Base-by-base conservation (phyloP, 2,888 invertebrate genomes). In the Hirtodrosophila histrioides region DNA sequence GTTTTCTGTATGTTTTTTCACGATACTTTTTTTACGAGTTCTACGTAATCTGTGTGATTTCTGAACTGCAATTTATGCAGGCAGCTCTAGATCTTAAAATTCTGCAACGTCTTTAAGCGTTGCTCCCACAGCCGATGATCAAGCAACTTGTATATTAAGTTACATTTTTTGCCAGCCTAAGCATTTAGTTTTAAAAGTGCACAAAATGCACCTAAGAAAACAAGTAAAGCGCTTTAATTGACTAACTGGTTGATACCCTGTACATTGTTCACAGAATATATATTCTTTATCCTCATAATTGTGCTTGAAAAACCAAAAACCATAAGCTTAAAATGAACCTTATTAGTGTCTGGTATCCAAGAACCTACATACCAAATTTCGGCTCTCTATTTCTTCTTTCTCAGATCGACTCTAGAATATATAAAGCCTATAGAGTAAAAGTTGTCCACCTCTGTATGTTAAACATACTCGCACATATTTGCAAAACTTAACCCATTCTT, bases 31-130 rank as follows among this genome's bases (percentile, higher is more conserved):
- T 31, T 58, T 71, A 60, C 55, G 61, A 58, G 35, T 74, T 72
- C 77, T 12, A 56, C 46, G 55, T 73, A 74, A 77, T 72, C 67
- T 58, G 58, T 56, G 65, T 65, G 72, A 75, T 73, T 73, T 60
- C 58, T 49, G 61, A 41, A 49, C 41, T 78, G 75, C 86, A 80
- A 62, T 86, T 81, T 74, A 85, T 80, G 87, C 80, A 51, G 75
- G 71, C 61, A 45, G 17, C 43, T 79, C 66, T 37, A 56, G 27
- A 55, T 44, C 44, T 54, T 6, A 35, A 35, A 35, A 27, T 31
- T 53, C 45, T 48, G 58, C 57, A 46, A 49, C 49, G 57, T 41
- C 49, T 64, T 70, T 33, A 65, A 70, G 57, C 75, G 65, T 57
- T 61, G 56, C 55, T 50, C 48, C 36, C 41, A 46, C 33, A 12